Evolutionary conservation across 2,888 invertebrate genomes (phyloP), one percentile per base, ranked within the genome.

Genomic region (Dendrolimus pini): DNA sequence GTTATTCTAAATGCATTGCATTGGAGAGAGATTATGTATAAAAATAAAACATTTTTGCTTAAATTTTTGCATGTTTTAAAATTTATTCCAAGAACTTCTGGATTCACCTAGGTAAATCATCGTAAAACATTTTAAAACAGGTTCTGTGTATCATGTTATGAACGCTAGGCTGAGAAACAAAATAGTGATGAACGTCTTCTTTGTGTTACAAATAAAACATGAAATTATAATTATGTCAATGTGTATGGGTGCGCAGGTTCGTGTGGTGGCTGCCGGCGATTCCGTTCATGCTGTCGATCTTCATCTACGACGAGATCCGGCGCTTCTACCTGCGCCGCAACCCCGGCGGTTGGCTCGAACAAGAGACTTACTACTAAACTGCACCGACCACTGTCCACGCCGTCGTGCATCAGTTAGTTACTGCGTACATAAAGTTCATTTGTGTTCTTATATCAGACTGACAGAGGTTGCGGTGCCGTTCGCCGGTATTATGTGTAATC

Each of bases 191-290:
- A 30, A 30, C 30, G 30, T 30, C 3, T 30, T 30, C 6, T 30
- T 3, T 6, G 18, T 18, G 30, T 30, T 30, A 30, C 30, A 30
- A 30, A 30, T 30, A 6, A 3, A 30, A 30, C 30, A 30, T 30
- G 2, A 30, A 30, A 30, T 30, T 3, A 30, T 30, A 30, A 30
- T 1, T 6, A 30, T 6, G 30, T 6, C 6, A 6, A 47, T 47
- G 62, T 81, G 90, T 56, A 55, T 61, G 60, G 59, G 10, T 47
- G 12, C 41, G 2, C 84, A 98, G 99, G 93, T 97, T 98, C 90
- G 96, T 97, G 79, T 99, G 99, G 99, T 99, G 99, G 99, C 93
- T 99, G 92, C 98, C 98, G 70, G 98, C 98, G 76, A 93, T 99
- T 84, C 99, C 99, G 74, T 99, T 99, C 94, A 97, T 97, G 94